Evolutionary conservation across 2,888 invertebrate genomes (phyloP).

Genomic region (Eretmocerus hayati): DNA sequence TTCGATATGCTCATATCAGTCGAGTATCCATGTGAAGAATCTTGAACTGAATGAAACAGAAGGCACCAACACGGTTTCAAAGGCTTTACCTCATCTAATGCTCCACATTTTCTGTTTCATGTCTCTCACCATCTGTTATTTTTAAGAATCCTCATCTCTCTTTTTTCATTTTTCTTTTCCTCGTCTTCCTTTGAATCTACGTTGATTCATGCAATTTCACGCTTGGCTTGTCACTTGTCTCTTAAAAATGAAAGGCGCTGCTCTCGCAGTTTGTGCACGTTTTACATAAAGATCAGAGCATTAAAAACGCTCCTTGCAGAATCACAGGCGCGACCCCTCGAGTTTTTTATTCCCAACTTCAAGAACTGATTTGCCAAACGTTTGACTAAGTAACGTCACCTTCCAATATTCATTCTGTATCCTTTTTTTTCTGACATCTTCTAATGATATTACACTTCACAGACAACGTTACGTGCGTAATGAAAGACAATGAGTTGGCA

Average conservation of each 20-base stretch:
- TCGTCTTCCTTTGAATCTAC: constrained; percentile 4
- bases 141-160: background rate
- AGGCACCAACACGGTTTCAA: no score
- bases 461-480: no score
- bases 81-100: no score
- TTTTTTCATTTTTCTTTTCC: background rate
- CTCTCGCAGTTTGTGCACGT: constrained; percentile 30
- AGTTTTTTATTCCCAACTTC: no score
- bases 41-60: no score
- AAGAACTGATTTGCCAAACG: no score
- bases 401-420: no score
- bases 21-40: no score
- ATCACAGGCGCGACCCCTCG: background rate
- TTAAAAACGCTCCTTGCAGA: constrained; percentile 36
- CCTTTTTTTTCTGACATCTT: no score
- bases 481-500: no score
- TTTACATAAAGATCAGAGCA: constrained; percentile 48
- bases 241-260: constrained; percentile 3
- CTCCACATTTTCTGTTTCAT: background rate
- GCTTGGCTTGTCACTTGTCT: constrained; percentile 40
- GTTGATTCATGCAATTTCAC: constrained; percentile 47
- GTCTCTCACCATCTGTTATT: background rate
- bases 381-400: constrained; percentile 36
- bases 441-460: no score
- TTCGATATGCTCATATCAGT: no score